Conservation (phyloP, 1,140 invertebrate genomes). For the Philotrypesis tridentata region DNA sequence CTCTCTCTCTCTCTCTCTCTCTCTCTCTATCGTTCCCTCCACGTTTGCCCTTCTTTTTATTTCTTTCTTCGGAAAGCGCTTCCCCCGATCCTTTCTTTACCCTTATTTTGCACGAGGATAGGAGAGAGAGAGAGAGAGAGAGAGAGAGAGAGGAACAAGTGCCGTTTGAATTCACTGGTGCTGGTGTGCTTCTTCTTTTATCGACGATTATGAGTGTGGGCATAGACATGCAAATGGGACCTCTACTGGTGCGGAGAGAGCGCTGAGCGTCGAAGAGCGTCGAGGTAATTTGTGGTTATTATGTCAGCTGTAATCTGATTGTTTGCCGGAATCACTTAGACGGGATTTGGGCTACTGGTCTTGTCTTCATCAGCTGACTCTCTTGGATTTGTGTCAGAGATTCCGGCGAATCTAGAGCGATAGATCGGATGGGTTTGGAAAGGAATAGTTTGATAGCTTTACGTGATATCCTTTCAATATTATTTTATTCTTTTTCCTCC, state of each 20-base stretch:
- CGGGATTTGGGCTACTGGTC: not conserved
- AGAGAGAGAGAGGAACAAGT: not conserved
- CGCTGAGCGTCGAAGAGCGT: too few species aligned
- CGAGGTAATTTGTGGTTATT: not conserved
- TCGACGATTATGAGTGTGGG: not conserved
- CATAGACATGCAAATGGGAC: not conserved
- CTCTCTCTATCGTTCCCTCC: not conserved
- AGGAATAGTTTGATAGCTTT: too few species aligned
- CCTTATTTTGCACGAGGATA: not conserved
- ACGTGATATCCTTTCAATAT: too few species aligned
- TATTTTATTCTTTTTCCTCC: too few species aligned
- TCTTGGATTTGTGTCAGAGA: not conserved
- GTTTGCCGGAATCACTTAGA: not conserved
- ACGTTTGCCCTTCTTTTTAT: constrained; percentile 1
- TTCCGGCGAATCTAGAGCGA: not conserved
- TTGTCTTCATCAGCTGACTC: not conserved
- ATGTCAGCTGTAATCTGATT: not conserved
- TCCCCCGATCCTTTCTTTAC: not conserved
- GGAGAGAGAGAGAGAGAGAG: not conserved
- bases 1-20: not conserved
- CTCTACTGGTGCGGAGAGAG: not conserved
- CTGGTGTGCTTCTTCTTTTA: not conserved
- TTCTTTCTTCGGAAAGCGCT: not conserved
- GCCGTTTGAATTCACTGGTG: not conserved
- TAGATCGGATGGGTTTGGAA: too few species aligned